A percentile compares a stretch with the other conserved stretches of the same genome.
Conservation (phyloP, 2,888 invertebrate genomes). For the Cheiracanthium punctorium region DNA sequence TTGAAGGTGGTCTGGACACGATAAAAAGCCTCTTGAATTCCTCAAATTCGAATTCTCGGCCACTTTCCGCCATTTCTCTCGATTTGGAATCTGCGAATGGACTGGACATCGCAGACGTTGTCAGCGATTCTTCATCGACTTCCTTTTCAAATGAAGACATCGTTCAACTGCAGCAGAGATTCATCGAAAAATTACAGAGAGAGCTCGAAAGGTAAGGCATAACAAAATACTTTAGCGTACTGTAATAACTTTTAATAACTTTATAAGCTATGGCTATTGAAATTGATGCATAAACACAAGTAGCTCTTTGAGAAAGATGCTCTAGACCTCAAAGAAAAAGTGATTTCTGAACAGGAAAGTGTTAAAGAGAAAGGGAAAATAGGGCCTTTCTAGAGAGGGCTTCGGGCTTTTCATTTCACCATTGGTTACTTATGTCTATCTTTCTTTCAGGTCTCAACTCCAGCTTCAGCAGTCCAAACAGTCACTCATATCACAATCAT, state of each 20-base stretch:
- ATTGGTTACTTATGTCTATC: too few relatives aligned
- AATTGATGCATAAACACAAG: too few relatives aligned
- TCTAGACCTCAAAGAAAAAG: too few relatives aligned
- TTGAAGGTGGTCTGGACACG: slow-evolving; percentile 27
- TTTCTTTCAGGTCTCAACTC: slow-evolving; percentile 51
- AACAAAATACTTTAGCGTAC: too few relatives aligned
- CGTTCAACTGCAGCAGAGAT: slow-evolving; percentile 82
- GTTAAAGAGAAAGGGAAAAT: too few relatives aligned
- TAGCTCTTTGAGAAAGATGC: too few relatives aligned
- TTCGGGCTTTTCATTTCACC: too few relatives aligned
- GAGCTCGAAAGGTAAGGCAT: slow-evolving; percentile 85
- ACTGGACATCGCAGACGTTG: slow-evolving; percentile 57
- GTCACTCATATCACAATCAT: slow-evolving; percentile 27
- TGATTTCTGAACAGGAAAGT: too few relatives aligned
- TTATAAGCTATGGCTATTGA: too few relatives aligned
- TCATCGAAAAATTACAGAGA: slow-evolving; percentile 90
- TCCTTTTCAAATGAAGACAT: slow-evolving; percentile 66
- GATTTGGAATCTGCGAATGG: slow-evolving; percentile 73
- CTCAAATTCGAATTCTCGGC: slow-evolving; percentile 71
- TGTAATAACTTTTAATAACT: too few relatives aligned
- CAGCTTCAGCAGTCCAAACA: slow-evolving; percentile 55
- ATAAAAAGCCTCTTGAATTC: slow-evolving; percentile 37
- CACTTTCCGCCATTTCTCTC: slow-evolving; percentile 75
- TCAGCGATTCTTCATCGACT: slow-evolving; percentile 43
- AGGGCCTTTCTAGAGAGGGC: too few relatives aligned